Evolutionary conservation across 2,888 invertebrate genomes (phyloP).

Genomic region (Volucella inflata): DNA sequence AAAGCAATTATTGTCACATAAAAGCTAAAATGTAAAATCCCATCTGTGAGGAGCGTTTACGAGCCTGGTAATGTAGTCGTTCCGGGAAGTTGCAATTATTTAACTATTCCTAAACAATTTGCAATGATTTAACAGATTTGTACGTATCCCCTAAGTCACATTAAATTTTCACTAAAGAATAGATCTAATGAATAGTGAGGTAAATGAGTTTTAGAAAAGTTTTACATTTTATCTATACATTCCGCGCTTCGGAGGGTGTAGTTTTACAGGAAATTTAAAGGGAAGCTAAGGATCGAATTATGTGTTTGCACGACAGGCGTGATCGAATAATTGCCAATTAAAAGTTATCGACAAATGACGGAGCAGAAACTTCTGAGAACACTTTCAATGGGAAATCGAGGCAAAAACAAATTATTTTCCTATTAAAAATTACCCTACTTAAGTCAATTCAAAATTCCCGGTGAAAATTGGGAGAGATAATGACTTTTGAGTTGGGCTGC

Average conservation of each 20-base stretch:
- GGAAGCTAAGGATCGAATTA: no score
- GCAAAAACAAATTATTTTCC: not conserved
- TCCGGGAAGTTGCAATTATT: not conserved
- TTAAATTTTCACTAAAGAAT: not conserved
- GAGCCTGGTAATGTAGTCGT: not conserved
- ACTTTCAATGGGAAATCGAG: not conserved
- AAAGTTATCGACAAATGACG: not conserved
- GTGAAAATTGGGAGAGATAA: slow-evolving; percentile 11
- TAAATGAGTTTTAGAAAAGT: slow-evolving; percentile 10
- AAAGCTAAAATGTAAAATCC: slow-evolving; percentile 12
- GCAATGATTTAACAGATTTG: slow-evolving; percentile 14
- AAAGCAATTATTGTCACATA: slow-evolving; percentile 21
- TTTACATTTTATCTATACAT: not conserved
- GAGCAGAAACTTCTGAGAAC: not conserved
- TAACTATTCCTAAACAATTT: slow-evolving; percentile 29
- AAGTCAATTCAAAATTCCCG: slow-evolving; percentile 16
- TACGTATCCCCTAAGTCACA: not conserved
- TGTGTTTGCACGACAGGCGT: no score
- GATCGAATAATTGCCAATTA: no score
- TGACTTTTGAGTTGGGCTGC: slow-evolving; percentile 8
- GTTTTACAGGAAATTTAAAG: no score
- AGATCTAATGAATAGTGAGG: not conserved
- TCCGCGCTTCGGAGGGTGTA: not conserved
- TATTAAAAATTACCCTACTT: not conserved
- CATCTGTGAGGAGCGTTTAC: slow-evolving; percentile 29